These are phyloP conservation scores for Chaetophractus vellerosus DNA, from an alignment of 2,797 vertebrate genomes.

Conservation along the genomic window DNA sequence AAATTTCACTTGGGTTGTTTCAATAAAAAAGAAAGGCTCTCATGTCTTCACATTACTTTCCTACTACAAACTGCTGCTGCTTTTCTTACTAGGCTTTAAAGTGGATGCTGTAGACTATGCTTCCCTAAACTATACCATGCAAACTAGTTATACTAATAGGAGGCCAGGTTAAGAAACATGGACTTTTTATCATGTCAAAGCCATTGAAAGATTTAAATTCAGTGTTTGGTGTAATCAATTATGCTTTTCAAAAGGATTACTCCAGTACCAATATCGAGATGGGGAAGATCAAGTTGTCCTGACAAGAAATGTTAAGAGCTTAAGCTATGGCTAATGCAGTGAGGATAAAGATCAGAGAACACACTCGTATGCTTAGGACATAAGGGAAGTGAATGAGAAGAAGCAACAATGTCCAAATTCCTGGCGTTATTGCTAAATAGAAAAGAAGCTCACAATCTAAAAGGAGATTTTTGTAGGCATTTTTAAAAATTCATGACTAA, in stretches of 20 bases:
- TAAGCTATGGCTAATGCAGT: background rate
- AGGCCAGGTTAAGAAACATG: background rate
- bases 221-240: background rate
- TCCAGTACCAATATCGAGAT: background rate
- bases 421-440: background rate
- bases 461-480: background rate
- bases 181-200: background rate
- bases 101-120: background rate
- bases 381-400: background rate
- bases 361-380: background rate
- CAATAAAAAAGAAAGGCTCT: background rate
- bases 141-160: background rate
- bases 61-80: background rate
- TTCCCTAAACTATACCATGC: background rate
- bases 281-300: background rate
- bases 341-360: background rate
- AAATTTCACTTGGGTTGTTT: background rate
- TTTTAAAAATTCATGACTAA: background rate
- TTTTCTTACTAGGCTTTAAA: background rate
- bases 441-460: constrained; percentile 1
- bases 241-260: constrained; percentile 18
- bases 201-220: constrained; percentile 27
- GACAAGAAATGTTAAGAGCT: background rate
- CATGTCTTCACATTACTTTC: background rate
- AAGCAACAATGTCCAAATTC: background rate